Evolutionary conservation across 2,888 invertebrate genomes (phyloP), one percentile per base, ranked within the genome.

Genomic region (Psococerastis gibbosa): DNA sequence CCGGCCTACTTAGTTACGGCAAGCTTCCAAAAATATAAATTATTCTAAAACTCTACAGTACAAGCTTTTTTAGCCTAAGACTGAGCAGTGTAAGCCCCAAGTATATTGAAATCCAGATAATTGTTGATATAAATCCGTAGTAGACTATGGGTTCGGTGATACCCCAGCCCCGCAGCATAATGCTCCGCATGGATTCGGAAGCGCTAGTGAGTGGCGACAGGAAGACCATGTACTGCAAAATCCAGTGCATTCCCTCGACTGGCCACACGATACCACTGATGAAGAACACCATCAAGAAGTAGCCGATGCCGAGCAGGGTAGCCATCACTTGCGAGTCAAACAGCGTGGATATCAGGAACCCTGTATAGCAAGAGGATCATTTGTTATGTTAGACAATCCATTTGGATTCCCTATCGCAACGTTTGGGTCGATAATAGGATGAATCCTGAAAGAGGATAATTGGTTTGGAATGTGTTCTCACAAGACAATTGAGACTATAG

Each of bases 191-290:
- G 0, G 87, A 76, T 48, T 74, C 72, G 0, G 81, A 73, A 0
- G 88, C 78, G 44, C 83, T 63, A 0, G 91, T 91, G 56, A 84
- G 79, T 0, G 91, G 91, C 5, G 85, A 64, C 1, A 65, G 57
- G 38, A 74, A 62, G 8, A 81, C 75, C 32, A 84, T 45, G 51
- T 71, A 68, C 42, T 68, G 67, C 44, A 64, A 48, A 52, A 59
- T 54, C 6, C 52, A 46, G n/a, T 73, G 73, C 65, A 74, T 77
- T 4, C 72, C 75, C 59, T 79, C 75, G 9, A 74, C 53, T 0
- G 79, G 79, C 79, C 79, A 79, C 33, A 79, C 61, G 44, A 74
- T 63, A 42, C 55, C 50, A 35, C 48, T 45, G 4, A 51, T 41
- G 17, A 45, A 48, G 45, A 51, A 49, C 20, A 52, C 43, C 16